Evolutionary conservation across 2,797 vertebrate genomes (phyloP), one percentile per base, ranked within the genome.

Genomic region (Discoglossus pictus): DNA sequence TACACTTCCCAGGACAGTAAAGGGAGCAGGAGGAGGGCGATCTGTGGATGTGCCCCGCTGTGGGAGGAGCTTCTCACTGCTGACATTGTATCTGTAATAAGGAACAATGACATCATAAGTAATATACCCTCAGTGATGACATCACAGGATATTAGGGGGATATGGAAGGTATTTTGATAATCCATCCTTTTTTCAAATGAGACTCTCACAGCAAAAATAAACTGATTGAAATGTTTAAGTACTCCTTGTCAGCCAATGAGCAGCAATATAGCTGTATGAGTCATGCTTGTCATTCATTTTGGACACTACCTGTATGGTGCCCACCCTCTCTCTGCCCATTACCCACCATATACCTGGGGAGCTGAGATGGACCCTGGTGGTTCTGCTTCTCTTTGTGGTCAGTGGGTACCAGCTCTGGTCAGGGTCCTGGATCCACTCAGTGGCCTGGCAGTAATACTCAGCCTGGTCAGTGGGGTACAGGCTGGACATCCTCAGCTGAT

Each of bases 361-460:
- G 13, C 25, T 7, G 8, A 65, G 6, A 6, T 24, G 31, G 40
- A 65, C 5, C 10, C 18, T 17, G 20, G 51, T 65, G 20, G 4
- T 13, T 2, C 13, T 23, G 42, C 51, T 55, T 11, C 31, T 65
- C n/a, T 10, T 55, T 9, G 13, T 65, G n/a, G 40, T 47, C 40
- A 65, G 51, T 6, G 62, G 62, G 85, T 93, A 95, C 94, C 94
- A 96, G 63, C 82, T 89, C 63, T 86, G 83, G 39, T 90, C 90
- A 0, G 88, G 88, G 35, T 92, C 92, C 80, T 89, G 91, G 21
- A 88, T 84, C 92, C 92, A 95, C 18, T 88, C 79, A 0, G 79
- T 83, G 48, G 80, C 79, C 2, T 80, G 44, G 0, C 84, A 86
- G 64, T 83, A 79, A 67, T 86, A 86, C 10, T 64, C 15, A 1